Evolutionary conservation across 2,113 vertebrate species (phyloP), one percentile per base, ranked within the genome.

Genomic region (Bubo scandiacus): DNA sequence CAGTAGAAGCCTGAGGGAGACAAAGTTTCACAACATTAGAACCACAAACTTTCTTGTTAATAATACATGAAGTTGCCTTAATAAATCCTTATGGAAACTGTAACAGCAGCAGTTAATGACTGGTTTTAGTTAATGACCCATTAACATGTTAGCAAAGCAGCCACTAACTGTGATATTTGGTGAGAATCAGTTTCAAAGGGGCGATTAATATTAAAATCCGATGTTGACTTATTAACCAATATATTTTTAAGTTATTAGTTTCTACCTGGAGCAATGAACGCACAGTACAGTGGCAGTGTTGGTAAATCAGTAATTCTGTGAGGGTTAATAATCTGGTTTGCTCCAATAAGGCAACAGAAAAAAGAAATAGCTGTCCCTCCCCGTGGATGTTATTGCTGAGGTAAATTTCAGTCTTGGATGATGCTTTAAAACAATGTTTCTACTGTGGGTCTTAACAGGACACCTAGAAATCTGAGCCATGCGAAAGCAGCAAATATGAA

Each of bases 91-190:
- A 85, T 85, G 87, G 70, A 96, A 92, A 88, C 77, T 92, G 38
- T 88, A 94, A 86, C 51, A 88, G 67, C 88, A 91, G 65, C 81
- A 94, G 72, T 79, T 95, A 95, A 97, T 95, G 90, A 79, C 88
- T 96, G 80, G 66, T 92, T 97, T 96, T 96, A 95, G 72, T 89
- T 97, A 96, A 97, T 91, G 95, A 90, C 77, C 80, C 86, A 94
- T 97, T 97, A 96, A 91, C 79, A 70, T 61, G 71, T 75, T 94
- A 93, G 75, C 73, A 96, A 94, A 95, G 85, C 82, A 92, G 59
- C 74, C 62, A 87, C 68, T 88, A 83, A 95, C 66, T 78, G 63
- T 94, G 91, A 72, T 96, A 96, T 85, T 96, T 95, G 81, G 47
- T 43, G 42, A 88, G 73, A 96, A 83, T 74, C 89, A 58, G 55